Evolutionary conservation across 2,888 invertebrate species (phyloP), one percentile per base, ranked within the genome.

Genomic region (Drosophila kuntzei): DNA sequence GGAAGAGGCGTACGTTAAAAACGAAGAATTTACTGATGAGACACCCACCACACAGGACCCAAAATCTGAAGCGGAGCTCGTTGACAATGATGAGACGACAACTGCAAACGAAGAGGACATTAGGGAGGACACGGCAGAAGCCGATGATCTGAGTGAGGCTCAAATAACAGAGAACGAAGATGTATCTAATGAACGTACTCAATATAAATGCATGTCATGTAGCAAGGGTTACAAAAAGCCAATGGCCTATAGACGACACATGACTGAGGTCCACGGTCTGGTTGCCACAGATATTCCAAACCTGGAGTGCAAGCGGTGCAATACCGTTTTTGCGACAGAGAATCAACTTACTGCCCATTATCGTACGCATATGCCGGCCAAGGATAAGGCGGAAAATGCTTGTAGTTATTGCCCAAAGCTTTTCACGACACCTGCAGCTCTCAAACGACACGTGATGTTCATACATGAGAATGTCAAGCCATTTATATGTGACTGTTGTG

Each of bases 401-500:
- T 91, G 91, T 54, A 73, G 68, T 0, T 78, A 80, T 54, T 90
- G 90, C 39, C 72, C 86, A 1, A 90, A 88, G 36, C 71, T 70
- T 3, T 90, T 90, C 16, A 74, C 80, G 11, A 89, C 90, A 4
- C 73, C 87, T 36, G 73, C 79, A 2, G 79, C 86, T 0, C 80
- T 91, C 0, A 89, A 90, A 51, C 72, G 86, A 2, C 89, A 89
- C 14, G 78, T 91, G 22, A 80, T 79, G n/a, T 81, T 90, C 5
- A 82, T 91, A 4, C 92, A 92, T 59, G 87, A 90, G 16, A 89
- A 91, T 25, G 76, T 90, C n/a, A 90, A 92, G 49, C 93, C 93
- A 0, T 93, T 90, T 66, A 91, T 93, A 4, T 93, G 93, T 68
- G 93, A 93, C 59, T 90, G 92, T 58, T 93, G 93, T 71, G 93